Base-by-base conservation (phyloP, 2,113 vertebrate genomes). In the Capreolus pygargus region DNA sequence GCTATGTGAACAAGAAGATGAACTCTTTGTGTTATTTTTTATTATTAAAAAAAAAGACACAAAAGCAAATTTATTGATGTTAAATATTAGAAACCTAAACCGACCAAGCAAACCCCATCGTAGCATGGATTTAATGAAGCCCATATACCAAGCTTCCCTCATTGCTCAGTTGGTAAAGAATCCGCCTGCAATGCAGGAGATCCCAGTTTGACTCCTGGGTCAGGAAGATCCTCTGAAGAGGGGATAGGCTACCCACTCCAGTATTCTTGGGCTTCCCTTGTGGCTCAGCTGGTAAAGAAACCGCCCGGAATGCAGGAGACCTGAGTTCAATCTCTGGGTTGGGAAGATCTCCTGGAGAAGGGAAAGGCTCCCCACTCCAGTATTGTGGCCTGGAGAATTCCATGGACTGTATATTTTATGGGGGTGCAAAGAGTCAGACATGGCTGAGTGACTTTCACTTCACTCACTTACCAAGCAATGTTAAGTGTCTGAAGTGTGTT, bases 11-110 rank as follows among this genome's bases (percentile, higher is more conserved):
- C 47, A 88, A 45, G 61, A 86, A 39, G 64, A 88, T 55, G 21
- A 88, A 93, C 96, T 60, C 27, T 70, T 45, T 43, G 7, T 14
- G 15, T 58, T 60, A n/a, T 70, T 94, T 86, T 23, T 83, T 5
- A 36, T 81, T 64, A 79, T 95, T 36, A 0, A 52, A 43, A 64
- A n/a, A 43, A 58, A 79, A 52, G 45, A 16, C 12, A 30, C 15
- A 64, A 86, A 60, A 82, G 33, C 3, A 50, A 70, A 57, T 45
- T 36, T 50, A 58, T 7, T 96, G 17, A 43, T 21, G 14, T 28
- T 86, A 58, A 54, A 47, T 82, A 58, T 13, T 57, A 39, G 78
- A 67, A 88, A 88, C 28, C 19, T 67, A 45, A 95, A 39, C 19
- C 2, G 30, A 86, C 25, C 9, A 60, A 92, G 47, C 33, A 89